Evolutionary conservation across 2,113 vertebrate genomes (phyloP), one percentile per base, ranked within the genome.

Genomic region (Blennius ocellaris): DNA sequence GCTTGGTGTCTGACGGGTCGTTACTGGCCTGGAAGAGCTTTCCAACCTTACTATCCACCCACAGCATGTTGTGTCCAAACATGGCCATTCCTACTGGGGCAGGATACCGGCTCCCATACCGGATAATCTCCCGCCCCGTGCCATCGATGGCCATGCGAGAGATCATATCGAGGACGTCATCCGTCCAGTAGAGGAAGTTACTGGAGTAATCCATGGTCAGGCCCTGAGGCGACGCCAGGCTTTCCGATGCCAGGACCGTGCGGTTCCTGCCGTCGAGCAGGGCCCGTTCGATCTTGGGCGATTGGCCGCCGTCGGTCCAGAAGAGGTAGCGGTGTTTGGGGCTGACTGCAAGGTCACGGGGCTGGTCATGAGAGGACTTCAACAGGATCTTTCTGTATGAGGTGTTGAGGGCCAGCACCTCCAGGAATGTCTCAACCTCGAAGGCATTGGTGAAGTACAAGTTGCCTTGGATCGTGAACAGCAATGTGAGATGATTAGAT

Each of bases 391-490:
- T 94, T n/a, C 96, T 94, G 60, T 93, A 91, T 30, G 94, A 94
- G 55, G 92, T 96, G 84, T 99, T 97, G 88, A 99, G 92, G 50
- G 94, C 90, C n/a, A 96, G 64, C 73, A 98, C 94, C 91, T 99
- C 97, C 43, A 99, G 81, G 71, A 95, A 94, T 7, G 96, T 96
- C 81, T 96, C 94, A 1, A 78, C 92, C 14, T 89, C 76, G 79
- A 97, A 96, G 45, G 94, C 95, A 71, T 97, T 98, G 63, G 95
- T 97, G 85, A 98, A 99, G 88, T 99, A 99, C 69, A 99, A 93
- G 80, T 99, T 98, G 81, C 95, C 97, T 98, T 78, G 36, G 47
- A 52, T 68, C 38, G 62, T 8, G 3, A 57, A 58, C 8, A 9
- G 11, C 40, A 1, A 48, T 41, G 52, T 15, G 7, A 6, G 2